Base-by-base conservation (phyloP, 1,140 invertebrate genomes). In the Zelostemma sp. region DNA sequence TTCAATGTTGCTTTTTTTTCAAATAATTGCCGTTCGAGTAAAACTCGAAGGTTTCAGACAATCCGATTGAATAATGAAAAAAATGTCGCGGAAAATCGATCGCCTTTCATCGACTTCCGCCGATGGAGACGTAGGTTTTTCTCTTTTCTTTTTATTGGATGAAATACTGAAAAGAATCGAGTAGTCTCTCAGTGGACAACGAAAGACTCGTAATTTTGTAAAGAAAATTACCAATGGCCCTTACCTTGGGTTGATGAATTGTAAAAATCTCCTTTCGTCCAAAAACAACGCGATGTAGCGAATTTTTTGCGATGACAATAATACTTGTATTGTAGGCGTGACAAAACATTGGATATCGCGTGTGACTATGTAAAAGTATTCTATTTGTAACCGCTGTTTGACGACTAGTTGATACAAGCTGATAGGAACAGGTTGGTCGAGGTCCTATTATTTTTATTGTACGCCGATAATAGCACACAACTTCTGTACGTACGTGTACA, bases 391-490 rank as follows among this genome's bases (percentile, higher is more conserved):
- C 31, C 64, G 43, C 16, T 6, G 17, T 19, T 11, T 21, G 11
- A 14, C 40, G 40, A 16, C 16, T 43, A 14, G 4, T 43, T 67
- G 73, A 74, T 78, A 78, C 71, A 69, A 75, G 47, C 64, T 59
- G 76, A 78, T 77, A 78, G 73, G 41, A 63, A 75, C 68, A 62
- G 31, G 49, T 69, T 56, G 64, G 28, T 69, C 60, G 56, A 69
- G 61, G 67, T 64, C 68, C 57, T 78, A 75, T 78, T 75, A 76
- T 70, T 78, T 72, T 68, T 72, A 71, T 73, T 66, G 64, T 43
- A 35, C 17, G 59, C 45, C 73, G 61, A 75, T 77, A 76, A 74
- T 73, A 40, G 43, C 55, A 49, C n/a, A 46, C 17, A 21, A 46
- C 16, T 33, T 18, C 5, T n/a, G 15, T 15, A 35, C 12, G 16